Evolutionary conservation across 2,888 invertebrate species (phyloP), one percentile per base, ranked within the genome.

Genomic region (Thelaira solivaga): DNA sequence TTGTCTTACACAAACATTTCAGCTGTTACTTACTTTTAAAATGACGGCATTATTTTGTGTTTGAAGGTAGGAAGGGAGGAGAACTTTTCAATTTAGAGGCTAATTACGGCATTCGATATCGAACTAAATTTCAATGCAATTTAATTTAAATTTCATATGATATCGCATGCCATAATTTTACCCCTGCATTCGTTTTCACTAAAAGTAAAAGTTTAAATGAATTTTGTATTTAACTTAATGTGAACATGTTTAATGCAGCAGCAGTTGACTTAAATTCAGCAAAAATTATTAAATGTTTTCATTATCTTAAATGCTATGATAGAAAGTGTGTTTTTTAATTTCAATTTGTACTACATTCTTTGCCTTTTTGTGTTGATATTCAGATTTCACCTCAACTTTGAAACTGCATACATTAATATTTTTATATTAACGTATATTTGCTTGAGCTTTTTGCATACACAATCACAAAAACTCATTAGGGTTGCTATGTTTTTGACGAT

Each of bases 381-480:
- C 51, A 67, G 72, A 72, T 47, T 72, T 18, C 53, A 67, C 39
- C 72, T 62, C 59, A 67, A 62, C 26, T 62, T 61, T 26, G 16
- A 47, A 67, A 62, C 67, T 55, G 62, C 76, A 76, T 47, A 26
- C 65, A 65, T 76, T 67, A 72, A 61, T 36, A 31, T 55, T 34
- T 11, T 10, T 13, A 24, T 16, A 47, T 2, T 55, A 55, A n/a
- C 20, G n/a, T 13, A 13, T 8, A 29, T 13, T 4, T 20, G 16
- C 16, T 5, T 5, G 5, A 4, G 39, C 16, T 2, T 8, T 7
- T 41, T 10, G 1, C 3, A 6, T 10, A 1, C 5, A 20, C 20
- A 10, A 4, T 8, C 18, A n/a, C 13, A 20, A 1, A 18, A 2
- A 0, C 1, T 5, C 34, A 34, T 53, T 57, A 57, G 41, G 41